phyloP scores from a whole-genome alignment of 1,140 invertebrate species.

The Leptoteleia sp. region DNA sequence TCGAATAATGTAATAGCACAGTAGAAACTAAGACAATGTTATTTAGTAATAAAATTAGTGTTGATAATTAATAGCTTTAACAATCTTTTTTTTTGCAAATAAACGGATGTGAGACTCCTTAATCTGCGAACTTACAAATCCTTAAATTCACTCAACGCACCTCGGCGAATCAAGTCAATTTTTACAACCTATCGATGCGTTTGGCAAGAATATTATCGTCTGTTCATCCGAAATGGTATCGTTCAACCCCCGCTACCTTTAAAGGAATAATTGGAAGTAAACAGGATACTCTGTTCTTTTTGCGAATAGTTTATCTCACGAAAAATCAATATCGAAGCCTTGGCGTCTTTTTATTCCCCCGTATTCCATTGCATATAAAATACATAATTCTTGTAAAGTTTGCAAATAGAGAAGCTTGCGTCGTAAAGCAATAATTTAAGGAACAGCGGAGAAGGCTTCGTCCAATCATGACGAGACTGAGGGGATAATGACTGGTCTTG shows the following conservation, averaged over 20 bases:
- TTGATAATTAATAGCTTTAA: too few relatives aligned
- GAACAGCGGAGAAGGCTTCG: conserved; percentile 26
- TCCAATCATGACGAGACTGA: conserved; percentile 21
- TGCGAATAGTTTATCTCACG: neutral
- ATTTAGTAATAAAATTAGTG: too few relatives aligned
- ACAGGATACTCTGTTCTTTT: too few relatives aligned
- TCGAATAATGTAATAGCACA: too few relatives aligned
- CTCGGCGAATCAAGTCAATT: conserved; percentile 13
- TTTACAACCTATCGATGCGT: conserved; percentile 9
- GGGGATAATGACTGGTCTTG: conserved; percentile 32
- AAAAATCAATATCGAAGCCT: too few relatives aligned
- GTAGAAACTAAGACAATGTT: too few relatives aligned
- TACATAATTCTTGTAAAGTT: conserved; percentile 10
- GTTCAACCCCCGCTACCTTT: neutral
- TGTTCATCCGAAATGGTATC: neutral
- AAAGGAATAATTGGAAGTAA: too few relatives aligned
- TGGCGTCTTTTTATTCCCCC: neutral
- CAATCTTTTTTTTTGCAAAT: too few relatives aligned
- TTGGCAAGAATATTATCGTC: conserved; percentile 5
- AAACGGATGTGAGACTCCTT: too few relatives aligned
- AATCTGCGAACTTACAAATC: neutral
- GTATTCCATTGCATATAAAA: conserved; percentile 2
- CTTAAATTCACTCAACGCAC: neutral
- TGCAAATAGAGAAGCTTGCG: conserved; percentile 17
- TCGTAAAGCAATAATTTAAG: conserved; percentile 26